Evolutionary conservation across 2,113 vertebrate species (phyloP).

Genomic region (Arenaria interpres): DNA sequence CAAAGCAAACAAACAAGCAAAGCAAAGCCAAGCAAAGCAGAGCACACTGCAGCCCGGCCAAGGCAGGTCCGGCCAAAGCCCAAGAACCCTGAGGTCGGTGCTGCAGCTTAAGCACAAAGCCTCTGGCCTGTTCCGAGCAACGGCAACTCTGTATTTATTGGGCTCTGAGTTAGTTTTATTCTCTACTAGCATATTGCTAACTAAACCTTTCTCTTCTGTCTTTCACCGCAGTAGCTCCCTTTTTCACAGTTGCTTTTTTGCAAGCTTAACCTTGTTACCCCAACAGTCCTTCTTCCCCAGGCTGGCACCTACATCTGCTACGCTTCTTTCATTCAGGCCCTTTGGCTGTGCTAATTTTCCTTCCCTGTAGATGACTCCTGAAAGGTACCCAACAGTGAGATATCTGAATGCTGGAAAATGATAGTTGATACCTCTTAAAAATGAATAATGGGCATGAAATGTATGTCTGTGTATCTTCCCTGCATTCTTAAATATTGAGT

Average conservation of each 20-base stretch:
- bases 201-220: background rate
- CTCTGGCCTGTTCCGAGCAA: background rate
- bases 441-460: background rate
- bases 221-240: background rate
- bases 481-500: background rate
- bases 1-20: background rate
- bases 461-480: background rate
- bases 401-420: background rate
- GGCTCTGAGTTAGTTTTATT: background rate
- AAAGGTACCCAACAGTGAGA: background rate
- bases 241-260: background rate
- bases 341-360: background rate
- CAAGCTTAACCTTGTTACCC: background rate
- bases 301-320: background rate
- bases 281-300: background rate
- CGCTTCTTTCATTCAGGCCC: accelerated
- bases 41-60: background rate
- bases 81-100: background rate
- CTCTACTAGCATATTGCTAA: background rate
- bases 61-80: background rate
- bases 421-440: background rate
- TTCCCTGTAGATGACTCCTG: background rate
- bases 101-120: background rate
- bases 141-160: accelerated
- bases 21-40: background rate